phyloP scores from a whole-genome alignment of 1,140 invertebrate genomes.

The Probaryconus sp. region DNA sequence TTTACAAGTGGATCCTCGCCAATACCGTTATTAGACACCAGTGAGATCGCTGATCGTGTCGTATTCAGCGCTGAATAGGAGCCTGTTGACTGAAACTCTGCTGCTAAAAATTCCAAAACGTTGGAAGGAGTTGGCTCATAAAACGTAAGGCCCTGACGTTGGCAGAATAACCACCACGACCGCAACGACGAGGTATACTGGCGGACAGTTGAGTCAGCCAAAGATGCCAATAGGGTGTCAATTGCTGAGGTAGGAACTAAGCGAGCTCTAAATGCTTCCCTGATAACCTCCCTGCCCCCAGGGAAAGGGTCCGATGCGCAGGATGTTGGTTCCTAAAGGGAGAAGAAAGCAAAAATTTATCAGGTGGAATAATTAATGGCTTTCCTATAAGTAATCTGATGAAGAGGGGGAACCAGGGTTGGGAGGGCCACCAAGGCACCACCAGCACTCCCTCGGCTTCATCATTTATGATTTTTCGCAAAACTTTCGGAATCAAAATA shows the following conservation, averaged over 20 bases:
- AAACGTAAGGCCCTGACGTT: conserved; percentile 21
- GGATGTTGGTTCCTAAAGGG: neutral
- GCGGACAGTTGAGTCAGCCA: conserved; percentile 55
- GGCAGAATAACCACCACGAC: conserved; percentile 62
- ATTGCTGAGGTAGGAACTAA: neutral
- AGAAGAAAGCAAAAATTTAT: neutral
- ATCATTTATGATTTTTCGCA: conserved; percentile 9
- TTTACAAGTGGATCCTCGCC: conserved; percentile 19
- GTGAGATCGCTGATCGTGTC: conserved; percentile 29
- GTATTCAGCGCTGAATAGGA: conserved; percentile 35
- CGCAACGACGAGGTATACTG: conserved; percentile 62
- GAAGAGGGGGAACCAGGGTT: conserved; percentile 12
- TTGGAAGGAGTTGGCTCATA: conserved; percentile 7
- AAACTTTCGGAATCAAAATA: neutral
- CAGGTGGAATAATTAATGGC: neutral
- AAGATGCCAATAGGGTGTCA: conserved; percentile 57
- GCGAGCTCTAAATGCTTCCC: neutral
- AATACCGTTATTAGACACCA: conserved; percentile 16
- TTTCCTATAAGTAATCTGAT: neutral
- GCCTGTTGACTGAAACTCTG: conserved; percentile 23
- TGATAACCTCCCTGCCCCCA: conserved; percentile 1
- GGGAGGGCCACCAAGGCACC: neutral
- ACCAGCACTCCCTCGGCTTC: neutral
- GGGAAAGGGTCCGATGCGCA: neutral
- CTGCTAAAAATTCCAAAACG: conserved; percentile 35